phyloP scores from a whole-genome alignment of 2,797 vertebrate species.

The Sebastes kiyomatsui region DNA sequence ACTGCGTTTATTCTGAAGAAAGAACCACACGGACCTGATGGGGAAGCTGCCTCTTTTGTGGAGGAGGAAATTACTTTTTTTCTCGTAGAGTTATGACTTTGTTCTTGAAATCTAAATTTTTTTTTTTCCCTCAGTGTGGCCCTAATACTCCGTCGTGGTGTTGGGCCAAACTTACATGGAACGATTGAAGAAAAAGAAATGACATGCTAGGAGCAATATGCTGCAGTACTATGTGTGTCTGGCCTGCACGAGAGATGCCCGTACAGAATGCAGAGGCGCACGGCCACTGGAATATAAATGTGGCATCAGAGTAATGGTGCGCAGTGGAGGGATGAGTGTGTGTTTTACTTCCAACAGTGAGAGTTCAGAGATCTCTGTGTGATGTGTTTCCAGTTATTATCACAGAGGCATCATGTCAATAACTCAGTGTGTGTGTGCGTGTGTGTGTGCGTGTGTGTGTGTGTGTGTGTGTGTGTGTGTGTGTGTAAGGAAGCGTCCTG shows the following conservation, averaged over 20 bases:
- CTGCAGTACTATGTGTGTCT: background rate
- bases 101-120: too few relatives aligned
- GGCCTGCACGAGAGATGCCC: accelerated
- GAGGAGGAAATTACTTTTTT: too few relatives aligned
- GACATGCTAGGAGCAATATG: background rate
- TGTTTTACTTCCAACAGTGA: background rate
- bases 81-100: too few relatives aligned
- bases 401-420: background rate
- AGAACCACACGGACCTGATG: too few relatives aligned
- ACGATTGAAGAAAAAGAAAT: background rate
- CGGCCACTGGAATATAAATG: background rate
- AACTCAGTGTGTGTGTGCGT: background rate
- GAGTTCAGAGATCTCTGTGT: background rate
- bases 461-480: background rate
- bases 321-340: background rate
- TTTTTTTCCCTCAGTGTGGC: too few relatives aligned
- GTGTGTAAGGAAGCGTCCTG: background rate
- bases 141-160: too few relatives aligned
- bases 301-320: background rate
- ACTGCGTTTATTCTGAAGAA: too few relatives aligned
- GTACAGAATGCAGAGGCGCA: background rate
- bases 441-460: background rate
- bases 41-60: too few relatives aligned
- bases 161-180: too few relatives aligned
- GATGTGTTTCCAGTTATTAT: background rate